These are phyloP conservation scores for Scaptomyza graminum DNA, from an alignment of 1,140 invertebrate species.

Conservation along the genomic window DNA sequence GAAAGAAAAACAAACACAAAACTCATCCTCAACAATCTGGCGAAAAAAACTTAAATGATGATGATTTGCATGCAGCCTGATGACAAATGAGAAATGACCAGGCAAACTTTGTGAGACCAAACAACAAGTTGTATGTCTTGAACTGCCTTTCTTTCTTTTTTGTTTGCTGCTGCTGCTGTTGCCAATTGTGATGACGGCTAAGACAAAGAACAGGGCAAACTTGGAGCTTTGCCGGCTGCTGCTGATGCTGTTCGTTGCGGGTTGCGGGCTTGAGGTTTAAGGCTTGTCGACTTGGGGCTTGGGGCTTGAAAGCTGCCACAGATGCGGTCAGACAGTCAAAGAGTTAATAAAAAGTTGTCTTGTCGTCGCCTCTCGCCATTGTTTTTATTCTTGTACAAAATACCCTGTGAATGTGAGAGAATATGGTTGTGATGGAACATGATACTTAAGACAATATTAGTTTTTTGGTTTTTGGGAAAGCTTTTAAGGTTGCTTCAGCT, in stretches of 20 bases:
- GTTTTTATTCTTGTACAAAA: slow-evolving; percentile 8
- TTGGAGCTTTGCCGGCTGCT: not conserved
- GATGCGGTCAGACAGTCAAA: slow-evolving; percentile 43
- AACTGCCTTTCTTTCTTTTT: slow-evolving; percentile 17
- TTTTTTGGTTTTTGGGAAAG: slow-evolving; percentile 40
- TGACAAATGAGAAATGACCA: slow-evolving; percentile 43
- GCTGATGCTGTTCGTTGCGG: slow-evolving; percentile 16
- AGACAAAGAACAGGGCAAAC: slow-evolving; percentile 44
- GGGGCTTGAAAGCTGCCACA: slow-evolving; percentile 16
- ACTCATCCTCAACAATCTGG: no score
- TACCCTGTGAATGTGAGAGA: not conserved
- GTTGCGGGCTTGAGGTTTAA: not conserved
- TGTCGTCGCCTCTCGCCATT: slow-evolving; percentile 40
- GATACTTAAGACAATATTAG: no score
- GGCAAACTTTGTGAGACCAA: slow-evolving; percentile 40
- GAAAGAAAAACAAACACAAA: not conserved
- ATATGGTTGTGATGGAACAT: not conserved
- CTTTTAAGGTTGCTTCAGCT: slow-evolving; percentile 46
- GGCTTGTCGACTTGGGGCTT: slow-evolving; percentile 6
- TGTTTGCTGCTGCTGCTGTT: not conserved
- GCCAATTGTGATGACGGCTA: slow-evolving; percentile 45
- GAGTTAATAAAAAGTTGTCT: slow-evolving; percentile 78
- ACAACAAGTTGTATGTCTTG: slow-evolving; percentile 66
- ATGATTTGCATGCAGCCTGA: slow-evolving; percentile 64
- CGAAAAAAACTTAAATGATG: slow-evolving; percentile 2